These are phyloP conservation scores for Camponotus vicinus DNA, from an alignment of 1,140 invertebrate genomes.

Conservation along the genomic window DNA sequence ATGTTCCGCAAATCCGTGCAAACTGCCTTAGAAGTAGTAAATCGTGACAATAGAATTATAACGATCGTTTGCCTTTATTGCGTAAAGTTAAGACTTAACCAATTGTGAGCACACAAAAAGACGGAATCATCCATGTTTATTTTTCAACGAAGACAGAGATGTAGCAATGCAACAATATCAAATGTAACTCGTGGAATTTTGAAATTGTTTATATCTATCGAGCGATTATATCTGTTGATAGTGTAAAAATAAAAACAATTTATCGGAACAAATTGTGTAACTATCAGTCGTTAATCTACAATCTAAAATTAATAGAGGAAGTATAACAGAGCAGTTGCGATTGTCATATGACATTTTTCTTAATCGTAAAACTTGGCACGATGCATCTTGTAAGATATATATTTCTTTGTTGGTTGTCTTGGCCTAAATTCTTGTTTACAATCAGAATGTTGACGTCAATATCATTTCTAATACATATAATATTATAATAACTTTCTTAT, in stretches of 20 bases:
- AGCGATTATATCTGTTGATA: neutral
- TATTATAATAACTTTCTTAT: neutral
- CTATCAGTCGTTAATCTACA: neutral
- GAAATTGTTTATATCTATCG: conserved; percentile 3
- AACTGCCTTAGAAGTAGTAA: conserved; percentile 4
- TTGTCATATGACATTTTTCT: conserved; percentile 14
- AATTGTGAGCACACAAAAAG: neutral
- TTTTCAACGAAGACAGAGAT: neutral
- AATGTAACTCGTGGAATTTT: neutral
- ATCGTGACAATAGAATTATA: conserved; percentile 7
- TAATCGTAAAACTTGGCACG: conserved; percentile 37
- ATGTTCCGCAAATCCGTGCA: conserved; percentile 8
- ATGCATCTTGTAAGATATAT: neutral
- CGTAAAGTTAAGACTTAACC: conserved; percentile 14
- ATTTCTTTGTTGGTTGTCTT: neutral
- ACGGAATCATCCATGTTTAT: neutral
- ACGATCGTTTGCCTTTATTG: neutral
- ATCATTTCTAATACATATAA: too few relatives aligned
- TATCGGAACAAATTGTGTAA: conserved; percentile 1
- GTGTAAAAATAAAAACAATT: neutral
- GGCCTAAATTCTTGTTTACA: conserved; percentile 30
- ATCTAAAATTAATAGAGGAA: neutral
- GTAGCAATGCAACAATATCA: neutral
- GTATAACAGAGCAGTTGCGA: neutral
- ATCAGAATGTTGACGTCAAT: conserved; percentile 5